These are phyloP conservation scores for Sandelia bainsii DNA, from an alignment of 2,797 vertebrate species.

Conservation along the genomic window DNA sequence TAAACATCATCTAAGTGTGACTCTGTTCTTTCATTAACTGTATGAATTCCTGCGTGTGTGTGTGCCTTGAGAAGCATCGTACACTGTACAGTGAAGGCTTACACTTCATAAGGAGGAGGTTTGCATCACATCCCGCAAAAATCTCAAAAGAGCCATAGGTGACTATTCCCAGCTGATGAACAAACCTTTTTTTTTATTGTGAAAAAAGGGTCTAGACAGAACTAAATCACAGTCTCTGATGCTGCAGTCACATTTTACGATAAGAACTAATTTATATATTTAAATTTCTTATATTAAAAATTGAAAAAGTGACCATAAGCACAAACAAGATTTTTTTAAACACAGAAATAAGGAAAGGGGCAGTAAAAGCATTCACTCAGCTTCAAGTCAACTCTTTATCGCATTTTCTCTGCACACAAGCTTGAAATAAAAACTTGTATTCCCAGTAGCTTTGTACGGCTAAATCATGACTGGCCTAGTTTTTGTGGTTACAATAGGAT, in stretches of 20 bases:
- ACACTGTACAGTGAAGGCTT: constrained; percentile 10
- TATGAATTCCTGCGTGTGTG: constrained; percentile 21
- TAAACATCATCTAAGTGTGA: constrained; percentile 29
- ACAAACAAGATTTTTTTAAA: neutral
- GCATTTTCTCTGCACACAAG: too few relatives aligned
- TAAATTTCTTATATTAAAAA: constrained; percentile 2
- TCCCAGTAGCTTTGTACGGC: neutral
- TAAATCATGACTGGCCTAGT: constrained; percentile 1
- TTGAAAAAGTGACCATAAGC: constrained; percentile 1
- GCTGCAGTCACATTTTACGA: too few relatives aligned
- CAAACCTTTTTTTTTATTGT: constrained; percentile 2
- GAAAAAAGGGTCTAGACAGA: constrained; percentile 45
- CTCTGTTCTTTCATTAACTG: constrained; percentile 46
- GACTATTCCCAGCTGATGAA: constrained; percentile 28
- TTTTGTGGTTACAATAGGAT: neutral
- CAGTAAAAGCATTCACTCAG: too few relatives aligned
- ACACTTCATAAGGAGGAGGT: constrained; percentile 32
- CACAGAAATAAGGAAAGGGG: too few relatives aligned
- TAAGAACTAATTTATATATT: too few relatives aligned
- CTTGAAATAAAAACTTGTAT: too few relatives aligned
- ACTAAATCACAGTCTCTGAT: constrained; percentile 41
- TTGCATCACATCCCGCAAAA: constrained; percentile 7
- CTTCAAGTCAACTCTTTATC: neutral
- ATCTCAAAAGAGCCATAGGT: constrained; percentile 16
- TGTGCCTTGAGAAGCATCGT: too few relatives aligned